Conservation (phyloP, 2,113 vertebrate species). For the Sorex araneus region DNA sequence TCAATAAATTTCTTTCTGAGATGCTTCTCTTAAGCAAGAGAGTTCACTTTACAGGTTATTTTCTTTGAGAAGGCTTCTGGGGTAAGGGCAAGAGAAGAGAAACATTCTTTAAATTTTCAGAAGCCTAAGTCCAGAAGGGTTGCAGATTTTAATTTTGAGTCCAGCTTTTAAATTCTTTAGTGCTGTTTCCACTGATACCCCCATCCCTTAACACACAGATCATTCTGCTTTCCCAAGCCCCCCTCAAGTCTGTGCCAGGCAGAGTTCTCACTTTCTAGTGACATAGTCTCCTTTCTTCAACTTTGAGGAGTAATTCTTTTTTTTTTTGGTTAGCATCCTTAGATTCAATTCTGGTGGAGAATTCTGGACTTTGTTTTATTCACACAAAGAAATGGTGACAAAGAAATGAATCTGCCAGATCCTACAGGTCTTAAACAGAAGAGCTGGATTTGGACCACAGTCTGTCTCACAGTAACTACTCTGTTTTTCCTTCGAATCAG, state of each 20-base stretch:
- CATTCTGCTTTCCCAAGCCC: neutral
- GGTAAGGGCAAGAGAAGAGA: no score
- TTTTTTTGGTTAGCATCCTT: neutral
- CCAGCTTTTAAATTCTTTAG: no score
- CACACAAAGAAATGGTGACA: neutral
- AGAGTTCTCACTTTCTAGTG: neutral
- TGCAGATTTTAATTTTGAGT: no score
- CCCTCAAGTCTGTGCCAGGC: neutral
- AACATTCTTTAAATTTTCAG: no score
- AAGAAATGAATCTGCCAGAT: neutral
- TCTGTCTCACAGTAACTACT: neutral
- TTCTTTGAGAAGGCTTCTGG: no score
- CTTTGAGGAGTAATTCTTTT: neutral
- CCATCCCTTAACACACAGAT: fast-evolving
- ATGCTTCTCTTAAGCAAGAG: no score
- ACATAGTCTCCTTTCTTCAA: neutral
- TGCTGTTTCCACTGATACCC: neutral
- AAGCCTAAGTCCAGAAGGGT: no score
- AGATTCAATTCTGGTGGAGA: neutral
- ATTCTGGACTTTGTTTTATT: neutral
- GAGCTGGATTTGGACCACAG: neutral
- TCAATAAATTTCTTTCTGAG: no score
- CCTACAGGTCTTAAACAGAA: neutral
- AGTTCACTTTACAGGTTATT: no score
- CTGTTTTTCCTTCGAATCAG: neutral